These are phyloP conservation scores for Melanostoma scalare DNA, from an alignment of 2,888 invertebrate species.

Conservation along the genomic window DNA sequence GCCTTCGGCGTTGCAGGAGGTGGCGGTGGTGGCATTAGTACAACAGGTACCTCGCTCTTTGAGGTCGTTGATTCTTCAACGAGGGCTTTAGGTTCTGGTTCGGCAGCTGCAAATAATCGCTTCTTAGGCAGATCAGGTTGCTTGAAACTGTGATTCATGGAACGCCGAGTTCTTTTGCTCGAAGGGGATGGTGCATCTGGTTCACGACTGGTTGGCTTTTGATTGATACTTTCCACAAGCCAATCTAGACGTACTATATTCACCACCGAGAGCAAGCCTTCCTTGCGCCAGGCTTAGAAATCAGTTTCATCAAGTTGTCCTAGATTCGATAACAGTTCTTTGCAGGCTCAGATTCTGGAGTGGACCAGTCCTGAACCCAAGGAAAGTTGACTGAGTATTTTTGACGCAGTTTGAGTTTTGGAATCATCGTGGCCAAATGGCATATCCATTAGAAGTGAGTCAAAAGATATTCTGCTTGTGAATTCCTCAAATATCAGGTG, in stretches of 20 bases:
- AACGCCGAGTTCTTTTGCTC: conserved; percentile 83
- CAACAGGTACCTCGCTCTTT: conserved; percentile 72
- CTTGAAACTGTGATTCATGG: conserved; percentile 81
- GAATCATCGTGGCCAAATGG: too few species aligned
- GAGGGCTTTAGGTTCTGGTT: conserved; percentile 41
- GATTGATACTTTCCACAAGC: conserved; percentile 88
- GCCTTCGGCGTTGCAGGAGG: conserved; percentile 74
- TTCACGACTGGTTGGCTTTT: conserved; percentile 79
- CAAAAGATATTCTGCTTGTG: too few species aligned
- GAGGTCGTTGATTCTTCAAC: conserved; percentile 31
- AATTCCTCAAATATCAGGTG: too few species aligned
- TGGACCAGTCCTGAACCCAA: too few species aligned
- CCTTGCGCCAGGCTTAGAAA: conserved; percentile 80
- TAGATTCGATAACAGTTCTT: conserved; percentile 76
- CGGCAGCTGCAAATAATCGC: conserved; percentile 75
- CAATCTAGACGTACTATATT: conserved; percentile 87
- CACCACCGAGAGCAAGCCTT: conserved; percentile 75
- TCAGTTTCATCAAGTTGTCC: conserved; percentile 84
- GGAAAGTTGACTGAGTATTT: too few species aligned
- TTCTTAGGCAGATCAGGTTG: conserved; percentile 79
- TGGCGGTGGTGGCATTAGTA: conserved; percentile 77
- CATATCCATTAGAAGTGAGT: too few species aligned
- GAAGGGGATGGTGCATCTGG: conserved; percentile 84
- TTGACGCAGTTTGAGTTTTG: too few species aligned
- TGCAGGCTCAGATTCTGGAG: too few species aligned